phyloP scores from a whole-genome alignment of 2,888 invertebrate genomes.

The Cheilosia soror region DNA sequence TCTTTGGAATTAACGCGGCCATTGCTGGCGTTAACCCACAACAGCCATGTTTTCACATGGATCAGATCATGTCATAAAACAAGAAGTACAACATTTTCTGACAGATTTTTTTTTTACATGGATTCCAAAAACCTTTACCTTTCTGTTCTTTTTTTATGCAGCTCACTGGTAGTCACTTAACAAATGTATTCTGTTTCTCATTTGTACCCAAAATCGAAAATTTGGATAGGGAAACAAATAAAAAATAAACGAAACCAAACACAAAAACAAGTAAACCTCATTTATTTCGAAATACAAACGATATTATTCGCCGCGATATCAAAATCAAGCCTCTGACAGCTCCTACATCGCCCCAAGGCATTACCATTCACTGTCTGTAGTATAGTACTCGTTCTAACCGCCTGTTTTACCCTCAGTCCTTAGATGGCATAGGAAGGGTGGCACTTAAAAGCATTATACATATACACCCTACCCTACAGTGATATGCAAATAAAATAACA shows the following conservation, averaged over 20 bases:
- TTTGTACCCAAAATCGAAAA: constrained; percentile 9
- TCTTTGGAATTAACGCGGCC: too few relatives aligned
- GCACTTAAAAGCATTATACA: constrained; percentile 69
- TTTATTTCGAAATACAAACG: constrained; percentile 70
- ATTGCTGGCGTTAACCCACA: too few relatives aligned
- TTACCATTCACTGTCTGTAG: constrained; percentile 51
- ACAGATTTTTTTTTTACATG: too few relatives aligned
- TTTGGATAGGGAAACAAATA: neutral
- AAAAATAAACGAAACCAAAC: constrained; percentile 13
- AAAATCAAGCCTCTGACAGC: constrained; percentile 69
- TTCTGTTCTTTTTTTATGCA: too few relatives aligned
- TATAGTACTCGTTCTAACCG: constrained; percentile 16
- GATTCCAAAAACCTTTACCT: too few relatives aligned
- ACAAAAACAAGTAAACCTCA: constrained; percentile 59
- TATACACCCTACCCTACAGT: constrained; percentile 63
- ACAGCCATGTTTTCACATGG: too few relatives aligned
- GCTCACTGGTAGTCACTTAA: too few relatives aligned
- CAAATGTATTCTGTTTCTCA: neutral
- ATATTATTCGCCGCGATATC: constrained; percentile 66
- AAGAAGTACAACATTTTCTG: too few relatives aligned
- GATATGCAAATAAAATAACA: constrained; percentile 72
- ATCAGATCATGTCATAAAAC: too few relatives aligned
- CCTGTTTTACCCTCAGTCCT: constrained; percentile 10
- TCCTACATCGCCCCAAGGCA: constrained; percentile 58
- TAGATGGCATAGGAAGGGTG: constrained; percentile 45